phyloP scores from a whole-genome alignment of 2,797 vertebrate genomes.

The Kryptopterus vitreolus region DNA sequence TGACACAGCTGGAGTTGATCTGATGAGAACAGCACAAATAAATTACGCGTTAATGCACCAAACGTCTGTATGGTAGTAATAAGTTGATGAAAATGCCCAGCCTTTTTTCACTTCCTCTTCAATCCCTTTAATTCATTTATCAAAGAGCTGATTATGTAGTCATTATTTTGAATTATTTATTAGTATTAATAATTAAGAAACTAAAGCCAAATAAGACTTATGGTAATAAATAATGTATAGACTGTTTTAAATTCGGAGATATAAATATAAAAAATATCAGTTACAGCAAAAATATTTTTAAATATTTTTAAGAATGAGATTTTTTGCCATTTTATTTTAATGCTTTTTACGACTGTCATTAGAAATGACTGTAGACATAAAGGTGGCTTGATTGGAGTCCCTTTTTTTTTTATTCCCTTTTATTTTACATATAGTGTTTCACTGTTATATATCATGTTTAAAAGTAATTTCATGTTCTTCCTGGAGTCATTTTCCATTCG shows the following conservation, averaged over 20 bases:
- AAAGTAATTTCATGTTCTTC: not conserved
- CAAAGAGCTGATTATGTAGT: not conserved
- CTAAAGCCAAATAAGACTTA: not conserved
- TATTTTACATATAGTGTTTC: not conserved
- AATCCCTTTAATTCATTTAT: not conserved
- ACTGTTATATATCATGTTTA: not conserved
- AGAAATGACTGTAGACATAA: not conserved
- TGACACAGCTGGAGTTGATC: not conserved
- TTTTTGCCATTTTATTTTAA: no score
- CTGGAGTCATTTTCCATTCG: not conserved
- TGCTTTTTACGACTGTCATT: not conserved
- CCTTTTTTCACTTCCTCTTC: not conserved
- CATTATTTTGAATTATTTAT: not conserved
- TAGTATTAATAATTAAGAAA: constrained; percentile 1
- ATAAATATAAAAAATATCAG: no score
- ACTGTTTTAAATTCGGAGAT: no score
- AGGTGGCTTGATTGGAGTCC: not conserved
- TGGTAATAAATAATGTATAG: no score
- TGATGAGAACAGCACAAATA: not conserved
- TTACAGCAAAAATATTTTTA: no score
- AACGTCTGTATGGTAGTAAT: not conserved
- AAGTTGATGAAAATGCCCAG: not conserved
- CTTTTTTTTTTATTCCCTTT: not conserved
- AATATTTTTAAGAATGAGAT: no score
- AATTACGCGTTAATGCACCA: not conserved